Evolutionary conservation across 2,797 vertebrate species (phyloP), one percentile per base, ranked within the genome.

Genomic region (Pempheris klunzingeri): DNA sequence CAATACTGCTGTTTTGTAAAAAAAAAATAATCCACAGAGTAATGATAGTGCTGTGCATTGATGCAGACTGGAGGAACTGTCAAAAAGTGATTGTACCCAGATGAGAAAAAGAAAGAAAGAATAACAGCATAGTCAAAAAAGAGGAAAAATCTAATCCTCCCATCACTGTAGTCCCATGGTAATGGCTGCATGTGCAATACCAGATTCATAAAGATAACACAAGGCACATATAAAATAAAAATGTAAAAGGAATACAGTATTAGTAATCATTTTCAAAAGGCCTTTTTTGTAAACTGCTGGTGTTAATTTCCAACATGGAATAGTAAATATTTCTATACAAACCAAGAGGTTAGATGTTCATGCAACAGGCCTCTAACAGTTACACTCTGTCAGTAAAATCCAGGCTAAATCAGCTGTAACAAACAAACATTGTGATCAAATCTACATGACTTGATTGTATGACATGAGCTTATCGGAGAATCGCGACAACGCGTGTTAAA

Each of bases 271-370:
- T 57, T 77, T 10, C 39, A 77, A 50, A 82, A 73, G 26, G 44
- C 62, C 32, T 4, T 57, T 69, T 64, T 44, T 59, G 20, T 66
- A 70, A 38, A 83, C 14, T 77, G 68, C 71, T 82, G 82, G 73
- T 74, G 66, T 87, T 87, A 57, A 65, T 77, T 83, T 84, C 73
- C 68, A 85, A 82, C 67, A 81, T 70, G 77, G 77, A 91, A 87
- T 36, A 77, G 44, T 46, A 67, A 77, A 64, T 49, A 74, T 73
- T 52, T 49, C 13, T 15, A 72, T 11, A 49, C 38, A 77, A 70
- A 76, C 44, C 38, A 61, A 74, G 46, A 65, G 55, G 73, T 69
- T 66, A 73, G 24, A 67, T 63, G 53, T 64, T 81, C 30, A 41
- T 5, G 39, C 7, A 61, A 53, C 1, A 60, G 50, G 53, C 39